Percentiles rank a stretch among this genome's conserved stretches.
These are phyloP conservation scores for Coryphaenoides rupestris DNA, from an alignment of 2,113 vertebrate genomes.

Conservation along the genomic window DNA sequence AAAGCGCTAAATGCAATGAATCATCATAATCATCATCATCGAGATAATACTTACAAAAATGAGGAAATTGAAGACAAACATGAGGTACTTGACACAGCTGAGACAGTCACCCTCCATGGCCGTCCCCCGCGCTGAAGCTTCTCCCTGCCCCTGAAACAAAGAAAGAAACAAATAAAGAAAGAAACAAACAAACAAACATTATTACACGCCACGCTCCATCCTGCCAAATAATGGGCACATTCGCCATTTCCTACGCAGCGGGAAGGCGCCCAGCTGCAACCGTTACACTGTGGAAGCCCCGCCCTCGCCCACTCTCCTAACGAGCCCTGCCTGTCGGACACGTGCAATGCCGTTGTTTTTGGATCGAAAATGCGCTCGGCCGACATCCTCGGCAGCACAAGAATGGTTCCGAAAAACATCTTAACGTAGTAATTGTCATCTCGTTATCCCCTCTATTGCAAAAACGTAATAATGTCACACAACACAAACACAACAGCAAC, in stretches of 20 bases:
- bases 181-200: constrained; percentile 17
- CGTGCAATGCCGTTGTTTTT: constrained; percentile 7
- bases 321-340: constrained; percentile 54
- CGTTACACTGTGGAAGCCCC: constrained; percentile 23
- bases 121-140: constrained; percentile 67
- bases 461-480: no score
- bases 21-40: no score
- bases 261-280: constrained; percentile 31
- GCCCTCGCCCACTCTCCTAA: constrained; percentile 38
- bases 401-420: background rate
- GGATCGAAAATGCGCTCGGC: constrained; percentile 34
- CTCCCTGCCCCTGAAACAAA: constrained; percentile 73
- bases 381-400: constrained; percentile 22
- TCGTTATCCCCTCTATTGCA: no score
- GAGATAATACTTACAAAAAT: constrained; percentile 86
- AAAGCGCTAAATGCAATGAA: constrained; percentile 2
- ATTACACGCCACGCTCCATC: constrained; percentile 15
- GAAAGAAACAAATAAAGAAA: constrained; percentile 24
- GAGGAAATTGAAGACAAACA: constrained; percentile 97
- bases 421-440: no score
- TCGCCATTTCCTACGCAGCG: constrained; percentile 25
- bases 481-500: no score
- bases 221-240: constrained; percentile 17
- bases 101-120: constrained; percentile 93
- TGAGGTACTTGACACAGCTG: constrained; percentile 95